Evolutionary conservation across 2,797 vertebrate species (phyloP).

Genomic region (Pangasius larnaudii): DNA sequence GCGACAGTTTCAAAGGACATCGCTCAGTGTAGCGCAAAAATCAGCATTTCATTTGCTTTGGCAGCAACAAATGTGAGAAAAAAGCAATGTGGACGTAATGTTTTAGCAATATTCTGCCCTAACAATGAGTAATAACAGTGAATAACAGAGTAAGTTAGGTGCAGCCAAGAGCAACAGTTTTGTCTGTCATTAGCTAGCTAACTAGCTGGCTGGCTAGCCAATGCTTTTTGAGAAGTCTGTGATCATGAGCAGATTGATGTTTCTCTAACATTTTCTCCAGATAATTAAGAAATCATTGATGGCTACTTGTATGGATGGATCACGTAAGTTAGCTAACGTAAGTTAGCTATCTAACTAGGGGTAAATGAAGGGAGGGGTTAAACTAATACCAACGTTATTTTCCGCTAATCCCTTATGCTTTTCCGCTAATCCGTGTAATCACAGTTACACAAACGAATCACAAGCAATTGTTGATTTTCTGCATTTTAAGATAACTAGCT

Average conservation of each 20-base stretch:
- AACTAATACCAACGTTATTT: neutral
- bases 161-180: neutral
- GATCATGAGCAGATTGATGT: neutral
- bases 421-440: neutral
- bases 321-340: no score
- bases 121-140: fast-evolving
- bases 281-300: neutral
- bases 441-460: neutral
- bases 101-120: neutral
- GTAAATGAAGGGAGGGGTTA: neutral
- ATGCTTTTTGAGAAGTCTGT: neutral
- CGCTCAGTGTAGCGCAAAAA: neutral
- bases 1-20: neutral
- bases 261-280: neutral
- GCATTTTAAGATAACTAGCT: neutral
- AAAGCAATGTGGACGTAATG: neutral
- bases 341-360: neutral
- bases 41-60: neutral
- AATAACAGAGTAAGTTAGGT: no score
- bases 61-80: neutral
- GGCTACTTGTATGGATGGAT: neutral
- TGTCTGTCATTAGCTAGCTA: neutral
- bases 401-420: neutral
- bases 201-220: neutral
- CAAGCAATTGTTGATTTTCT: neutral